Evolutionary conservation across 2,888 invertebrate species (phyloP).

Genomic region (Eristalinus aeneus): DNA sequence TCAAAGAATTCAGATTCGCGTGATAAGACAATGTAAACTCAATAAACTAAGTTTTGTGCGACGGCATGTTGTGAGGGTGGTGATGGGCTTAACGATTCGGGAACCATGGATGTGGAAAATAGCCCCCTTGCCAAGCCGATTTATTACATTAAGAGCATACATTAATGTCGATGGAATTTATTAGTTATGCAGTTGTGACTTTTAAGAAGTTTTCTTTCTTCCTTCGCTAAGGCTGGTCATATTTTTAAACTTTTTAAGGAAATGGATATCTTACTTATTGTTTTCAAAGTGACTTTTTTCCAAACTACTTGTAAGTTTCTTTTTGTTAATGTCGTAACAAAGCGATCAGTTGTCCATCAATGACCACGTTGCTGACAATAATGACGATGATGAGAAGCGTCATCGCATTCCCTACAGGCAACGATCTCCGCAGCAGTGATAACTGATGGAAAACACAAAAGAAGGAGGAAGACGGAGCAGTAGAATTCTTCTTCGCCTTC

Average conservation of each 20-base stretch:
- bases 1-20: slow-evolving; percentile 68
- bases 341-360: slow-evolving; percentile 53
- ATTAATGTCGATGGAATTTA: slow-evolving; percentile 57
- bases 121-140: slow-evolving; percentile 17
- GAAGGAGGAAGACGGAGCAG: slow-evolving; percentile 43
- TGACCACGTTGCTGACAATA: slow-evolving; percentile 40
- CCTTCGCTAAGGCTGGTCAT: neutral
- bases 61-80: neutral
- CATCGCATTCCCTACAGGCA: slow-evolving; percentile 2
- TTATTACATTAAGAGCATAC: slow-evolving; percentile 50
- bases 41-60: slow-evolving; percentile 57
- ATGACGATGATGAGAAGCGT: slow-evolving; percentile 6
- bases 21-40: slow-evolving; percentile 70
- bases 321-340: slow-evolving; percentile 18
- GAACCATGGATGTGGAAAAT: neutral
- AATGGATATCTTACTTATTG: too few species aligned
- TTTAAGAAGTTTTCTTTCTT: slow-evolving; percentile 22
- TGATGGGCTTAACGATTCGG: neutral
- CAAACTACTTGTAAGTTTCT: neutral
- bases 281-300: too few species aligned
- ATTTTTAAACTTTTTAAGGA: neutral
- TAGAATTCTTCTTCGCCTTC: slow-evolving; percentile 20
- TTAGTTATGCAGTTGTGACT: slow-evolving; percentile 44
- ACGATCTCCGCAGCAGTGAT: slow-evolving; percentile 4
- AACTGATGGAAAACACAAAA: slow-evolving; percentile 31